Percentiles rank a stretch among this genome's conserved stretches.
Evolutionary conservation across 2,888 invertebrate species (phyloP).

Genomic region (Latheticus oryzae): DNA sequence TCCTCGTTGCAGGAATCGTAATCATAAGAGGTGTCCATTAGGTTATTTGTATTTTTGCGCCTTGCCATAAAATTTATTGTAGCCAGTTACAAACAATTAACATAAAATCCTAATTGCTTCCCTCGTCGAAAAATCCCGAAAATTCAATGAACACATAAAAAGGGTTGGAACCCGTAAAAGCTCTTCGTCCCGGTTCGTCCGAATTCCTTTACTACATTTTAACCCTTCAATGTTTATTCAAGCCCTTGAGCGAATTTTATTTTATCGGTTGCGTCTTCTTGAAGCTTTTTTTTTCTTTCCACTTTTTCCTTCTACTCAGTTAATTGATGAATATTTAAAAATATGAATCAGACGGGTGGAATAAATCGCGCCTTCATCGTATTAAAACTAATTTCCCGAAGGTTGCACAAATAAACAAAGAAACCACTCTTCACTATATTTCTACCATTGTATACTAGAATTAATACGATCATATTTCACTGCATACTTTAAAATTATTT

Average conservation of each 20-base stretch:
- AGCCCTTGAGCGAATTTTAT: constrained; percentile 56
- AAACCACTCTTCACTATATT: constrained; percentile 54
- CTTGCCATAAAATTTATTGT: constrained; percentile 56
- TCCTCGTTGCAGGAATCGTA: too few species aligned
- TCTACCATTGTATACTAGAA: constrained; percentile 63
- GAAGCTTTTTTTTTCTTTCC: constrained; percentile 23
- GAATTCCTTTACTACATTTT: constrained; percentile 56
- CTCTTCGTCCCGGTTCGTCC: constrained; percentile 50
- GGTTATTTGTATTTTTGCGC: constrained; percentile 47
- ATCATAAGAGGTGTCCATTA: constrained; percentile 27
- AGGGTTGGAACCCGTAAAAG: constrained; percentile 59
- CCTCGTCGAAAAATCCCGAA: constrained; percentile 59
- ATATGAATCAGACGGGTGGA: constrained; percentile 21
- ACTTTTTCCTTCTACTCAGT: constrained; percentile 25
- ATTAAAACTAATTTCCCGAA: constrained; percentile 58
- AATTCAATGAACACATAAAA: constrained; percentile 62
- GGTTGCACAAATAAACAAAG: constrained; percentile 58
- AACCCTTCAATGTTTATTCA: constrained; percentile 59
- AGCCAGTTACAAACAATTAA: constrained; percentile 61
- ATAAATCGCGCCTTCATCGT: constrained; percentile 31
- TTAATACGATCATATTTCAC: constrained; percentile 64
- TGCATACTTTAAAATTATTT: constrained; percentile 58
- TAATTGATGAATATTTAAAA: constrained; percentile 45
- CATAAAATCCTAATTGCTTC: constrained; percentile 61
- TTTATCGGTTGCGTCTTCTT: constrained; percentile 51